Percentiles rank a stretch among this genome's conserved stretches.
Conservation (phyloP, 1,140 invertebrate species). For the Glomeris maerens region DNA sequence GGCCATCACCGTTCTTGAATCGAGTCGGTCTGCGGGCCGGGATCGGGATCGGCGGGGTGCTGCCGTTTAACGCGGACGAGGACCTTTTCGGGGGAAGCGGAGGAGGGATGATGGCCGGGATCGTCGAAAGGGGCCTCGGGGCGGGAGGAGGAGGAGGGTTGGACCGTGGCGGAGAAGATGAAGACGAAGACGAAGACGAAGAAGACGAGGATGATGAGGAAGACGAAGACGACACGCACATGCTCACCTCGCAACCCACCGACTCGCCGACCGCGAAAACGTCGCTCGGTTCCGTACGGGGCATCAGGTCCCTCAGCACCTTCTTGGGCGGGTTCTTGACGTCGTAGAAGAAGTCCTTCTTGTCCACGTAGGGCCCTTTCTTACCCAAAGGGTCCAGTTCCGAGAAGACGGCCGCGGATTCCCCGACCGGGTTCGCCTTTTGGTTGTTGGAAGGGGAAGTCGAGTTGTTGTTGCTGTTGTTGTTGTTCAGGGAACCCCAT, state of each 20-base stretch:
- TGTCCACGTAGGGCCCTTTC: conserved; percentile 79
- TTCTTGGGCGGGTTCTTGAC: conserved; percentile 84
- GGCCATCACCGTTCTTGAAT: too few species aligned
- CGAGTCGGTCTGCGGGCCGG: conserved; percentile 11
- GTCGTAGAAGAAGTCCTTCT: conserved; percentile 88
- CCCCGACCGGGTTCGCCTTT: too few species aligned
- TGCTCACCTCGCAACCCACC: too few species aligned
- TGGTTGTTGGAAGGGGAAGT: too few species aligned
- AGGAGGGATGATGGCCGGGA: conserved; percentile 8
- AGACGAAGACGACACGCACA: background rate
- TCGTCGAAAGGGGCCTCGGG: conserved; percentile 9
- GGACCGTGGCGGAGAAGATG: background rate
- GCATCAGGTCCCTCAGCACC: conserved; percentile 64
- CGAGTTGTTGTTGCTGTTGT: background rate
- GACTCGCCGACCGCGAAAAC: background rate
- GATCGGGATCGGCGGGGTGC: conserved; percentile 14
- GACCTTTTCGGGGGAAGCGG: background rate
- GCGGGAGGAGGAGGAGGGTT: conserved; percentile 13
- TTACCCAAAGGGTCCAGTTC: conserved; percentile 46
- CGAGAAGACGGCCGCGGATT: conserved; percentile 47
- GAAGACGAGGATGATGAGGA: conserved; percentile 4
- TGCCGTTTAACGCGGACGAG: background rate
- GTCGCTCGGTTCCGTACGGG: background rate
- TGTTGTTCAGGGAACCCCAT: background rate
- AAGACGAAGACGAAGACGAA: background rate